Evolutionary conservation across 2,113 vertebrate genomes (phyloP).

Genomic region (Mormyrus iriodes): DNA sequence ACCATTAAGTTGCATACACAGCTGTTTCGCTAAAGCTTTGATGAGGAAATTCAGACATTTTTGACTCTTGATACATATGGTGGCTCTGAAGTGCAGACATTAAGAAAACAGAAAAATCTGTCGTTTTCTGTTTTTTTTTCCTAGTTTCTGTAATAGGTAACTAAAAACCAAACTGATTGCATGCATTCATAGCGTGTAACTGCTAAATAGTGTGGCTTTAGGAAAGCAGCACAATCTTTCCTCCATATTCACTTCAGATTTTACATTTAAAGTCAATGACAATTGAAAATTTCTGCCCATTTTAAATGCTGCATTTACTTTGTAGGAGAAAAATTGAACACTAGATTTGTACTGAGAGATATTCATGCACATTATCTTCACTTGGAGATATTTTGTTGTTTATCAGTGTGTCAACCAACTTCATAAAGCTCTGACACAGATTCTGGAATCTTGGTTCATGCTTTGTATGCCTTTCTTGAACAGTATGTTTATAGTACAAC

Average conservation of each 20-base stretch:
- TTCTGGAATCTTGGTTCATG: neutral
- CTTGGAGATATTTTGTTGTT: neutral
- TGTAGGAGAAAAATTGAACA: neutral
- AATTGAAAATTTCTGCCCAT: neutral
- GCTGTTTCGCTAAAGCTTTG: neutral
- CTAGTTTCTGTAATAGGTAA: neutral
- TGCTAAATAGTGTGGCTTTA: neutral
- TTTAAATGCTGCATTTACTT: neutral
- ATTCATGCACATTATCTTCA: neutral
- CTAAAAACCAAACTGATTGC: neutral
- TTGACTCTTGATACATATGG: neutral
- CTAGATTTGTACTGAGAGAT: neutral
- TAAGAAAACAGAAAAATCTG: neutral
- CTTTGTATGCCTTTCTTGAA: neutral
- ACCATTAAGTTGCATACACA: neutral
- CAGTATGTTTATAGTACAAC: neutral
- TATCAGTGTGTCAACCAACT: neutral
- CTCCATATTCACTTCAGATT: neutral
- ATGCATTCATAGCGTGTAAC: neutral
- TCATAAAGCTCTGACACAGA: neutral
- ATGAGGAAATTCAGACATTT: neutral
- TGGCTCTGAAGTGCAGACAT: neutral
- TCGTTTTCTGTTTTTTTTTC: neutral
- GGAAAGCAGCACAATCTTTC: neutral
- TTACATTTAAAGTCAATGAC: neutral